A percentile compares a stretch with the other conserved stretches of the same genome.
Conservation (phyloP, 2,113 vertebrate species). For the Oreocharis arfaki region DNA sequence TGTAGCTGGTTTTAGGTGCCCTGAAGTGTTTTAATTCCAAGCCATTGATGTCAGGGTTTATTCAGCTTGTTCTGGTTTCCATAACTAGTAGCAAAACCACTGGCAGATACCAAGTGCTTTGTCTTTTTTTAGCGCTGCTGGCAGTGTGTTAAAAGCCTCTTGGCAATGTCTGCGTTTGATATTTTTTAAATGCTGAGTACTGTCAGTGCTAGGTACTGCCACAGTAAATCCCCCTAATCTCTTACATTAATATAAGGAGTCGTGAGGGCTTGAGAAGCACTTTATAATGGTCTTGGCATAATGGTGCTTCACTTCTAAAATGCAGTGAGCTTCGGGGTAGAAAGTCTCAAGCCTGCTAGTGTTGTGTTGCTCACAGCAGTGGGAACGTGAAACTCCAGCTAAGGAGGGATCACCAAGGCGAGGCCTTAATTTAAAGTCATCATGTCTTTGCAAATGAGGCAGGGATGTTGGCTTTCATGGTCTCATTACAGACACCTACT, state of each 20-base stretch:
- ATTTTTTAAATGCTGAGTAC: not conserved
- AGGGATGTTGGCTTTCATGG: not conserved
- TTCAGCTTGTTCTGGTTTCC: not conserved
- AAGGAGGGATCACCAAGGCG: not conserved
- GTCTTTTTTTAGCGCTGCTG: not conserved
- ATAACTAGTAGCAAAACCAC: not conserved
- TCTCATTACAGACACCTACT: not conserved
- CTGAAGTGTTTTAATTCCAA: not conserved
- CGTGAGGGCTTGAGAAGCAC: not conserved
- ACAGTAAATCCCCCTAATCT: not conserved
- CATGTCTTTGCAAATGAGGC: not conserved
- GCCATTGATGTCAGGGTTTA: not conserved
- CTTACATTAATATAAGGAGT: not conserved
- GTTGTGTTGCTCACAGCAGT: not conserved
- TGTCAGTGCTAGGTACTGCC: not conserved
- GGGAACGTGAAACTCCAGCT: not conserved
- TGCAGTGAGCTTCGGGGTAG: not conserved
- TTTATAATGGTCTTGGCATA: not conserved
- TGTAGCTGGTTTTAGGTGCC: not conserved
- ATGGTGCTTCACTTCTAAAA: not conserved
- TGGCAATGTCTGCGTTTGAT: fast-evolving
- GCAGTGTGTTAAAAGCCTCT: not conserved
- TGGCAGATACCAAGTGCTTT: not conserved
- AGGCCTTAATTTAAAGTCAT: not conserved
- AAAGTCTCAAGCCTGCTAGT: not conserved